Evolutionary conservation across 2,888 invertebrate species (phyloP), one percentile per base, ranked within the genome.

Genomic region (Melanchra persicariae): DNA sequence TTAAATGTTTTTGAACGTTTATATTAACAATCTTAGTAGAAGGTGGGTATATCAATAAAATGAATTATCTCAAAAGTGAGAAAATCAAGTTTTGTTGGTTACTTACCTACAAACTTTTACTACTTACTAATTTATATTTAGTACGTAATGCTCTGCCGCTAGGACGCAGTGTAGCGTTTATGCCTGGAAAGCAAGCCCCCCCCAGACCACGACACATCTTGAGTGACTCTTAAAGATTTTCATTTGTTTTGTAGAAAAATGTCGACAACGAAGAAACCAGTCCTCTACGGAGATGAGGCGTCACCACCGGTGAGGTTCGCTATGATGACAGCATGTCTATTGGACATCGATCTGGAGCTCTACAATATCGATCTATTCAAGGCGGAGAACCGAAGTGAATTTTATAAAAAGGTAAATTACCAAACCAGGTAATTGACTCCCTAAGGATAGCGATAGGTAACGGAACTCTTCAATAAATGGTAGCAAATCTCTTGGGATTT

Each of bases 291-390:
- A 57, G 96, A 96, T 74, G 93, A 93, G 70, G 91, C 91, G 43
- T 96, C 96, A 30, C 96, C 97, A 0, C 96, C 96, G 0, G 95
- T 94, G 8, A 90, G 97, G 64, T 96, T 96, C 64, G 96, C 95
- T 0, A 83, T 95, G 84, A 94, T 97, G 93, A 96, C 96, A 4
- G 96, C 96, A 0, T 90, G 92, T 19, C 84, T 93, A 43, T 88
- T 97, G 37, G 91, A 90, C 2, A 81, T 96, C 24, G 89, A 95
- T 34, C 60, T 96, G n/a, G 90, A 96, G 17, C 90, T 96, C 58
- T 91, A 92, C 54, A 90, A 91, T 61, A 89, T 97, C 30, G 94
- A 96, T 86, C 83, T 97, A 52, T 95, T 96, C 79, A 89, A 91
- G 62, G 82, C 77, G 0, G 93, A 95, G 84, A 88, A 96, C 54